These are phyloP conservation scores for Siniperca scherzeri DNA, from an alignment of 2,797 vertebrate genomes.

Conservation along the genomic window DNA sequence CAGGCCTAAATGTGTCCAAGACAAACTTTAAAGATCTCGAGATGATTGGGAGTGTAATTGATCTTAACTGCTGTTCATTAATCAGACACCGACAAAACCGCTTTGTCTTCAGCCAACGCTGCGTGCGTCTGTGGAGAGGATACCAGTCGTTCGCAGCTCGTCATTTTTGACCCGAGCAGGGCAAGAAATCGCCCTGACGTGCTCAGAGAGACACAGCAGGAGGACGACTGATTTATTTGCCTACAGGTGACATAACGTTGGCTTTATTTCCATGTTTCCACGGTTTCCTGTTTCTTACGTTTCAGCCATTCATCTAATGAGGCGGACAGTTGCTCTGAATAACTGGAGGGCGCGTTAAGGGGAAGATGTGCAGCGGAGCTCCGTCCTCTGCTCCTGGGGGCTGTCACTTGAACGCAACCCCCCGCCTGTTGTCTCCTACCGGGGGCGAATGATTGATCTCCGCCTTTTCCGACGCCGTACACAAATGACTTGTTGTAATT, in stretches of 20 bases:
- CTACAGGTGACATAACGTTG: too few relatives aligned
- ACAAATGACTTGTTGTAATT: not conserved
- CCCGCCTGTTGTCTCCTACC: not conserved
- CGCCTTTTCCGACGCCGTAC: not conserved
- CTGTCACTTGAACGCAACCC: not conserved
- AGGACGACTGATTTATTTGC: not conserved
- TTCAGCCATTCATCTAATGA: not conserved
- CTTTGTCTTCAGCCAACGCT: not conserved
- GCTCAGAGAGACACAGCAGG: constrained; percentile 15
- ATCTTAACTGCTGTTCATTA: not conserved
- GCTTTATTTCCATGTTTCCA: not conserved
- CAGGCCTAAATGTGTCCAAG: not conserved
- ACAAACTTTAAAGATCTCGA: not conserved
- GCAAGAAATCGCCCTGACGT: constrained; percentile 31
- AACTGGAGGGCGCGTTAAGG: not conserved
- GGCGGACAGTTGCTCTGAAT: not conserved
- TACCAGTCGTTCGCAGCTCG: not conserved
- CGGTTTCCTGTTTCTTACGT: constrained; percentile 6
- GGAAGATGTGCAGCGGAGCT: not conserved
- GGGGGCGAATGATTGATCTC: not conserved
- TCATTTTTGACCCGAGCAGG: constrained; percentile 37
- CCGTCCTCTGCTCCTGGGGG: not conserved
- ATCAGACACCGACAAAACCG: too few relatives aligned
- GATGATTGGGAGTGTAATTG: not conserved
- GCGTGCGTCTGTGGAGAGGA: not conserved